Evolutionary conservation across 2,113 vertebrate genomes (phyloP), one percentile per base, ranked within the genome.

Genomic region (Trematocara stigmaticum): DNA sequence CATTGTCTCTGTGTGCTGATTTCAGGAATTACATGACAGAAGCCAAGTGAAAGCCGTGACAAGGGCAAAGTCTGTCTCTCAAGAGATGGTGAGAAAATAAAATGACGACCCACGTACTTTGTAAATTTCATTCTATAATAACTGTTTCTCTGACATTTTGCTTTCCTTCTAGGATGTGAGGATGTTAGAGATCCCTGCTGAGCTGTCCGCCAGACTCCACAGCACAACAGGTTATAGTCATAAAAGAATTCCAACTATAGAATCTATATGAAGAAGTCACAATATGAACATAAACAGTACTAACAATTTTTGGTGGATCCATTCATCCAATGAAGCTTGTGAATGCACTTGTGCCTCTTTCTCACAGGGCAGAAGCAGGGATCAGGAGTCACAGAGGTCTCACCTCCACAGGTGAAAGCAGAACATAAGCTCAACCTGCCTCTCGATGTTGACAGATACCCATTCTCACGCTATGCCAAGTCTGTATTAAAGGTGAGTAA

Each of bases 151-250:
- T 42, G 6, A 47, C 9, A 8, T 69, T 76, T 83, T 74, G 2
- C 15, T 92, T 45, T 84, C 82, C 59, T 87, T 7, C n/a, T 13
- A 99, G 99, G 98, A 99, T 9, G 96, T 97, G 92, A 97, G 96
- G 16, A 92, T 95, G 90, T 93, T 99, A 93, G 98, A 98, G 94
- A 98, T 99, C 90, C 99, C 99, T 0, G 98, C 97, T 26, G 98
- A 99, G 82, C 96, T 99, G 53, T 96, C 97, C 2, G 95, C 95
- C 85, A 95, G 98, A 90, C 96, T 99, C 79, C 96, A 74, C 56
- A 87, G 57, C 3, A 92, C 92, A 10, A 90, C 96, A 94, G 96
- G 99, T 99, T 51, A 94, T 96, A 53, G 59, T 83, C 16, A 26
- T 20, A 16, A 53, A 12, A 10, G 7, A 52, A 7, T 15, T 80